Conservation (phyloP, 92 coral and sea anemone genomes). For the Diadumene lineata region DNA sequence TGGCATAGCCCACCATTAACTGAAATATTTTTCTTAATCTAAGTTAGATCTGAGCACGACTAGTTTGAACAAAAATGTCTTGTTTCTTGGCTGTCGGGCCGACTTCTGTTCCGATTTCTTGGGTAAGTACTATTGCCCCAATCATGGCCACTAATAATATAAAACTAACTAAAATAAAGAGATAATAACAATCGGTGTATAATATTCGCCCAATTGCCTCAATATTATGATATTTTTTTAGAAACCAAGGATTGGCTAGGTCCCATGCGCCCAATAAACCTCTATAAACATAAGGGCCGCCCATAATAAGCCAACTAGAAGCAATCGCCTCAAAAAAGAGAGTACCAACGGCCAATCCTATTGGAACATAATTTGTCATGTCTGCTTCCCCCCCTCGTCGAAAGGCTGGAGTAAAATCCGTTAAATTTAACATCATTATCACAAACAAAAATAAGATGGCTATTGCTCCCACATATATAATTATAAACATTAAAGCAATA, state of each 20-base stretch:
- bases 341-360: slow-evolving; percentile 67
- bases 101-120: slow-evolving; percentile 65
- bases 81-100: slow-evolving; percentile 72
- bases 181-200: slow-evolving; percentile 61
- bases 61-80: slow-evolving; percentile 73
- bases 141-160: slow-evolving; percentile 71
- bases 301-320: slow-evolving; percentile 71
- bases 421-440: slow-evolving; percentile 73
- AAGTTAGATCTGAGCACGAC: slow-evolving; percentile 54
- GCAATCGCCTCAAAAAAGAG: slow-evolving; percentile 71
- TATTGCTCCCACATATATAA: slow-evolving; percentile 74
- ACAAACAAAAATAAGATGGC: slow-evolving; percentile 80
- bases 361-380: slow-evolving; percentile 75
- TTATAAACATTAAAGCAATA: slow-evolving; percentile 73
- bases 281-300: slow-evolving; percentile 59
- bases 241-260: slow-evolving; percentile 60
- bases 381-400: slow-evolving; percentile 74
- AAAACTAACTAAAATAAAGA: slow-evolving; percentile 70
- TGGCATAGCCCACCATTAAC: slow-evolving; percentile 16
- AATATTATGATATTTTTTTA: slow-evolving; percentile 54
- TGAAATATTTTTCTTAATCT: slow-evolving; percentile 27
- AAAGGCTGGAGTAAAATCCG: slow-evolving; percentile 72
- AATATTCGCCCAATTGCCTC: slow-evolving; percentile 67
- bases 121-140: slow-evolving; percentile 74
- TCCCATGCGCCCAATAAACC: slow-evolving; percentile 59